Evolutionary conservation across 2,113 vertebrate genomes (phyloP).

Genomic region (Cyprinodon variegatus): DNA sequence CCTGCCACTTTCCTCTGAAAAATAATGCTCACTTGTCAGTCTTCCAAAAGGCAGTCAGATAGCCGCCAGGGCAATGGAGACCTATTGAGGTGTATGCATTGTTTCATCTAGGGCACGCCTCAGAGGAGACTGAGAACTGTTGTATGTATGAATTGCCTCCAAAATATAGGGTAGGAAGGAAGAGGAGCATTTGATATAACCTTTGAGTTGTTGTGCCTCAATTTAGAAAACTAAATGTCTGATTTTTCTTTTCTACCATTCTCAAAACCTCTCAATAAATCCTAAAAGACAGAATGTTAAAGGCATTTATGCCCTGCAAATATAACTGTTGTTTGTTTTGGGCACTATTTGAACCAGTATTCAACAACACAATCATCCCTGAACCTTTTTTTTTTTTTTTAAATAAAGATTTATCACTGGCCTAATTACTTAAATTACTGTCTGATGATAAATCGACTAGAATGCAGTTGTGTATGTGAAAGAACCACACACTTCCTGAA

Average conservation of each 20-base stretch:
- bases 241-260: slow-evolving; percentile 1
- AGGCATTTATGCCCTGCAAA: not conserved
- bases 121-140: slow-evolving; percentile 63
- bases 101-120: slow-evolving; percentile 77
- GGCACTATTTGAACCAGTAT: slow-evolving; percentile 44
- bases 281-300: slow-evolving; percentile 33
- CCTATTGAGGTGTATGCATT: slow-evolving; percentile 77
- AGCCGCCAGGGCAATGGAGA: slow-evolving; percentile 69
- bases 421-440: slow-evolving; percentile 72
- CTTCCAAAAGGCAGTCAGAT: slow-evolving; percentile 73
- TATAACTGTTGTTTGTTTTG: slow-evolving; percentile 24
- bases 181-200: slow-evolving; percentile 38
- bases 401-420: slow-evolving; percentile 66
- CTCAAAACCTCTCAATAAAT: slow-evolving; percentile 17
- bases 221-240: slow-evolving; percentile 14
- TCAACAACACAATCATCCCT: slow-evolving; percentile 55
- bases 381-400: slow-evolving; percentile 24
- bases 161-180: slow-evolving; percentile 51
- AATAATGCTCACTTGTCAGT: slow-evolving; percentile 82
- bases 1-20: slow-evolving; percentile 74
- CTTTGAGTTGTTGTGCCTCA: slow-evolving; percentile 21
- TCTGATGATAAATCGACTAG: slow-evolving; percentile 62
- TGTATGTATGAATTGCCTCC: slow-evolving; percentile 57
- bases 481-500: slow-evolving; percentile 57
- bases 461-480: slow-evolving; percentile 60